Conservation (phyloP, 1,140 invertebrate genomes). For the Archivesica marissinica region DNA sequence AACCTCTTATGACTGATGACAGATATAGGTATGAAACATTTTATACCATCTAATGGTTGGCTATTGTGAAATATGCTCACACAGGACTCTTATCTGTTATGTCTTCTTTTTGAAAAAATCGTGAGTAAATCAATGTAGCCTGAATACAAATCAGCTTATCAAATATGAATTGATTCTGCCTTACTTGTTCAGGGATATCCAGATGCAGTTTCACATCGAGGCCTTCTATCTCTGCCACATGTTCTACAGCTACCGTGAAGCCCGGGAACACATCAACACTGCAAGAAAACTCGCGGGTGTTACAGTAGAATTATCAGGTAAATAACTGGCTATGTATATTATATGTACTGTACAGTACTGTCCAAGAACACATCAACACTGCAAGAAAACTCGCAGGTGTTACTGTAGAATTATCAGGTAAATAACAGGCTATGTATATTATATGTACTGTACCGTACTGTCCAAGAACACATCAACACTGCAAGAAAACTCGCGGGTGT, state of each 20-base stretch:
- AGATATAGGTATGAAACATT: slow-evolving; percentile 68
- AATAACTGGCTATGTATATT: not conserved
- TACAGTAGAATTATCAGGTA: slow-evolving; percentile 88
- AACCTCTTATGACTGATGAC: slow-evolving; percentile 69
- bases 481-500: no score
- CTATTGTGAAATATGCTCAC: not conserved
- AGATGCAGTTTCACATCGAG: slow-evolving; percentile 89
- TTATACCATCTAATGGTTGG: no score
- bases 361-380: slow-evolving; percentile 88
- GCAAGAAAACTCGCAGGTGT: slow-evolving; percentile 88
- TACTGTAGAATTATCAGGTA: slow-evolving; percentile 88
- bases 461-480: no score
- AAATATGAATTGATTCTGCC: no score
- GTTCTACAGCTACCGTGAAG: slow-evolving; percentile 89
- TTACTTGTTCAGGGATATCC: slow-evolving; percentile 56
- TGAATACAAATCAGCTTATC: no score
- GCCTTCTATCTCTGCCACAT: slow-evolving; percentile 89
- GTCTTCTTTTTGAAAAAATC: no score
- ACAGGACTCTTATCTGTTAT: not conserved
- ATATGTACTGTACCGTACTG: no score
- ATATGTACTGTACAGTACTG: slow-evolving; percentile 87
- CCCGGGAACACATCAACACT: slow-evolving; percentile 88
- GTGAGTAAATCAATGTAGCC: no score
- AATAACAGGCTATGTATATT: no score
- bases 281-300: slow-evolving; percentile 88